Evolutionary conservation across 2,113 vertebrate genomes (phyloP).

Genomic region (Halcyon senegalensis): DNA sequence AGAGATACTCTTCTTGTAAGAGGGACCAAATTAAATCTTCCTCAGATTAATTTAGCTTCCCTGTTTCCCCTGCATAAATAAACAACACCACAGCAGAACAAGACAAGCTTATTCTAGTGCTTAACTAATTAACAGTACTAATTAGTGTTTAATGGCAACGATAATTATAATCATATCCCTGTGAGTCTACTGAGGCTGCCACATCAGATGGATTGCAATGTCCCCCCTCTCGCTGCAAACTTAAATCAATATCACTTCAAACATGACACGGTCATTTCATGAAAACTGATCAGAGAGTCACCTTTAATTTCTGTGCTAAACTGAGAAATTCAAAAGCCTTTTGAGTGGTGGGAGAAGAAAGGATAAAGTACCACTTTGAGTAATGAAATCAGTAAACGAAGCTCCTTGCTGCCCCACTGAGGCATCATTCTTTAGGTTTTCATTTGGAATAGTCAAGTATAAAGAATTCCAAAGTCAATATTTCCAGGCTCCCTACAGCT

Average conservation of each 20-base stretch:
- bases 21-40: conserved; percentile 8
- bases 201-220: not conserved
- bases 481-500: not conserved
- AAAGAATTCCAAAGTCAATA: not conserved
- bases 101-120: conserved; percentile 3
- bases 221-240: not conserved
- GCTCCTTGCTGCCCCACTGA: not conserved
- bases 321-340: conserved; percentile 23
- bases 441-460: not conserved
- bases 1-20: not conserved
- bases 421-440: not conserved
- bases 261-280: not conserved
- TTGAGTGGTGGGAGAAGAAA: conserved; percentile 2
- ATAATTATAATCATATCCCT: conserved; percentile 50
- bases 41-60: not conserved
- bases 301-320: conserved; percentile 27
- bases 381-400: not conserved
- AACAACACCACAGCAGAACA: not conserved
- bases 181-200: not conserved
- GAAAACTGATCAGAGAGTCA: conserved; percentile 35
- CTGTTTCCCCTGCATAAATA: conserved; percentile 12
- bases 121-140: conserved; percentile 65
- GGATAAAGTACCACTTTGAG: not conserved
- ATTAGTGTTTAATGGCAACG: conserved; percentile 54
- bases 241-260: conserved; percentile 44